Conservation (phyloP, 1,140 invertebrate species). For the Drosophila chauvacae region DNA sequence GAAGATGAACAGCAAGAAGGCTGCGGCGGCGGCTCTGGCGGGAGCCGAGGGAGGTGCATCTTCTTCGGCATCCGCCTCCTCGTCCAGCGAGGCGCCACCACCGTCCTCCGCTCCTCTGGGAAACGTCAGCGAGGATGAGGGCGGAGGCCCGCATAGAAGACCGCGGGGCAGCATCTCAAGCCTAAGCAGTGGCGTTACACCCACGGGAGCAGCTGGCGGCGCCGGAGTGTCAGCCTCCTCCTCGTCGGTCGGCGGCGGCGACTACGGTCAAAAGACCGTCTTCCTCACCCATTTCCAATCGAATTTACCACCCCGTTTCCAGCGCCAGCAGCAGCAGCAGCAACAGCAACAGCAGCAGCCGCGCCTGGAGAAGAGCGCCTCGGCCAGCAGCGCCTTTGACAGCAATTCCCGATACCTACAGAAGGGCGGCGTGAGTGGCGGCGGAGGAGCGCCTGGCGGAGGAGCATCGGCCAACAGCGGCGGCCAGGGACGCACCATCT, state of each 20-base stretch:
- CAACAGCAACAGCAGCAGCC: conserved; percentile 62
- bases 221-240: conserved; percentile 15
- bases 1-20: conserved; percentile 86
- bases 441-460: conserved; percentile 1
- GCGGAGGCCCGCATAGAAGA: conserved; percentile 55
- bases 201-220: conserved; percentile 25
- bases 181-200: conserved; percentile 39
- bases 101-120: conserved; percentile 18
- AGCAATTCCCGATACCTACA: conserved; percentile 82
- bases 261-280: conserved; percentile 81
- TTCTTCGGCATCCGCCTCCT: not conserved
- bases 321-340: conserved; percentile 89
- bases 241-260: conserved; percentile 17
- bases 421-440: conserved; percentile 49
- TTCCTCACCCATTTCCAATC: conserved; percentile 91
- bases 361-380: conserved; percentile 84
- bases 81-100: conserved; percentile 21
- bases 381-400: conserved; percentile 84
- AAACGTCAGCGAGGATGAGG: conserved; percentile 63
- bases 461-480: conserved; percentile 6
- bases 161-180: conserved; percentile 68
- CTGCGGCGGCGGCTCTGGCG: conserved; percentile 68
- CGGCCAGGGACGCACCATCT: conserved; percentile 64
- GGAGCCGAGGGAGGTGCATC: conserved; percentile 9
- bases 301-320: conserved; percentile 93